Conservation (phyloP, 2,888 invertebrate species). For the Amblyteles armatorius region DNA sequence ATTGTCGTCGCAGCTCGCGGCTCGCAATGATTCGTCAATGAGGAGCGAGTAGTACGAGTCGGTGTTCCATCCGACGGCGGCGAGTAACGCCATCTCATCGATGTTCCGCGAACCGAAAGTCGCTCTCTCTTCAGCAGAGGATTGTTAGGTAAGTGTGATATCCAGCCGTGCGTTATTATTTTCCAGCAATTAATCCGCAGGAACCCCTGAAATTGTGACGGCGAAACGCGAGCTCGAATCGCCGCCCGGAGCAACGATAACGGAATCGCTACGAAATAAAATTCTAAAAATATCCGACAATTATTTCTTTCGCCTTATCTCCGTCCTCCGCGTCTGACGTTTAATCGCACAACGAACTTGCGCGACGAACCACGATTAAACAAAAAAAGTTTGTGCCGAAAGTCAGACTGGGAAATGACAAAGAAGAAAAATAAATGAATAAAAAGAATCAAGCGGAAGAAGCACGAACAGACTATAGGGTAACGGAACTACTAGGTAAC, state of each 20-base stretch:
- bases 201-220: conserved; percentile 20
- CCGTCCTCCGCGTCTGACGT: neutral
- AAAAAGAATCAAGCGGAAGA: neutral
- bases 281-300: neutral
- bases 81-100: conserved; percentile 79
- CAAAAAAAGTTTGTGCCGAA: neutral
- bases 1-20: neutral
- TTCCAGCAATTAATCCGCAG: conserved; percentile 32
- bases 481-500: no score
- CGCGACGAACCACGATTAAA: neutral
- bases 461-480: conserved; percentile 16
- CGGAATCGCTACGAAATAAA: neutral
- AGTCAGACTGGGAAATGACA: neutral
- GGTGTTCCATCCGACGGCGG: conserved; percentile 77
- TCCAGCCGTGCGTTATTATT: conserved; percentile 40
- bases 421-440: neutral
- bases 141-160: conserved; percentile 4
- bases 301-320: neutral
- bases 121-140: neutral
- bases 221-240: conserved; percentile 11
- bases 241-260: conserved; percentile 1
- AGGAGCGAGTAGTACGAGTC: conserved; percentile 76
- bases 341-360: neutral
- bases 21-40: conserved; percentile 33
- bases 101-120: conserved; percentile 47